phyloP scores from a whole-genome alignment of 2,888 invertebrate genomes.

The Rhamphomyia laevipes region DNA sequence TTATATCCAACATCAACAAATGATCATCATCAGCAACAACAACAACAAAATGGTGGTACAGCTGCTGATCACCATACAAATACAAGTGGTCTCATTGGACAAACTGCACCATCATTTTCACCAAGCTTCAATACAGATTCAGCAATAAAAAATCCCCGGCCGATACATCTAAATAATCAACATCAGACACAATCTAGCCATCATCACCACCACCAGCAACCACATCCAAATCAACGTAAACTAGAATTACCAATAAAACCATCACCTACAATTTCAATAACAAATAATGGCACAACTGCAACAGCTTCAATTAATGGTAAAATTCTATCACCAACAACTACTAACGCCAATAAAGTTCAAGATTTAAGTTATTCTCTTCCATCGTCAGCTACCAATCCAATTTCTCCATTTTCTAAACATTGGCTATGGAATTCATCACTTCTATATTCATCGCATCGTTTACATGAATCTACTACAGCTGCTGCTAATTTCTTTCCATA shows the following conservation, averaged over 20 bases:
- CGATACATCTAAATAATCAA: constrained; percentile 5
- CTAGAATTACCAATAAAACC: constrained; percentile 27
- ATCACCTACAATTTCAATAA: constrained; percentile 26
- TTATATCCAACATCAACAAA: constrained; percentile 12
- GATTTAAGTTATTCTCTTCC: constrained; percentile 28
- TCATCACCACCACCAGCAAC: constrained; percentile 1
- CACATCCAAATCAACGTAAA: background rate
- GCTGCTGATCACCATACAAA: background rate
- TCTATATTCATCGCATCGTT: constrained; percentile 31
- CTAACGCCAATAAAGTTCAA: constrained; percentile 17
- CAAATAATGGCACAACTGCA: background rate
- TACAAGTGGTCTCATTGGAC: background rate
- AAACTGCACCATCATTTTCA: background rate
- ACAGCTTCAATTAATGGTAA: constrained; percentile 7
- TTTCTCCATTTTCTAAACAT: constrained; percentile 30
- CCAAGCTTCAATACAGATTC: background rate
- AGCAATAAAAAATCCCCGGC: constrained; percentile 9
- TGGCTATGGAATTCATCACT: constrained; percentile 39
- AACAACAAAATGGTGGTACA: background rate
- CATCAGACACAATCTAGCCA: background rate
- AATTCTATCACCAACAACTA: constrained; percentile 9
- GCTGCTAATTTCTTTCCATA: constrained; percentile 18
- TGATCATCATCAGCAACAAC: background rate
- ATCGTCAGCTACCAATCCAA: constrained; percentile 14
- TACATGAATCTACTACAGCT: constrained; percentile 24